Evolutionary conservation across 1,140 invertebrate genomes (phyloP).

Genomic region (Homarus americanus): DNA sequence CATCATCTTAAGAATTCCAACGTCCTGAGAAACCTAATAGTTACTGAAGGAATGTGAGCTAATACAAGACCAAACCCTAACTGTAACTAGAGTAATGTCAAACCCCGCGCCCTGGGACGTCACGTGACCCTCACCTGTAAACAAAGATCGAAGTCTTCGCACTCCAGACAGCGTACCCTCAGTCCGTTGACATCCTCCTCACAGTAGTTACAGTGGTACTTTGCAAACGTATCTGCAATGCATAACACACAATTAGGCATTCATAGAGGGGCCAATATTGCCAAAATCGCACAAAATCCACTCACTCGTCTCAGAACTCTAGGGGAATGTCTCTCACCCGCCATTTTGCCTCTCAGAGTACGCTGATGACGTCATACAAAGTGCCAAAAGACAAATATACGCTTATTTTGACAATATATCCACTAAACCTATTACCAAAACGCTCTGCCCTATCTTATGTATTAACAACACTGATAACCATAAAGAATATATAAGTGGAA

Average conservation of each 20-base stretch:
- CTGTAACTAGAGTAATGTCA: not conserved
- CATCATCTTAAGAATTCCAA: no score
- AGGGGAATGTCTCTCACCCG: slow-evolving; percentile 53
- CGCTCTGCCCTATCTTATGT: slow-evolving; percentile 13
- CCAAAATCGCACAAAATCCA: not conserved
- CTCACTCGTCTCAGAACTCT: slow-evolving; percentile 13
- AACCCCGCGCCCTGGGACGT: not conserved
- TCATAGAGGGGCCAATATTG: not conserved
- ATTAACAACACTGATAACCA: not conserved
- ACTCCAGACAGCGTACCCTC: slow-evolving; percentile 79
- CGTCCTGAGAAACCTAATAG: no score
- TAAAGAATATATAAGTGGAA: not conserved
- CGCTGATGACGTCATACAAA: slow-evolving; percentile 46
- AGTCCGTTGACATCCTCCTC: slow-evolving; percentile 79
- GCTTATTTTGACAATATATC: slow-evolving; percentile 5
- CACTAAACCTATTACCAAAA: not conserved
- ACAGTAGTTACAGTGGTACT: slow-evolving; percentile 80
- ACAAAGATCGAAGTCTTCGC: slow-evolving; percentile 81
- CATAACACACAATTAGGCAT: slow-evolving; percentile 30
- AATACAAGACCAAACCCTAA: no score
- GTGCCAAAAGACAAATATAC: slow-evolving; percentile 50
- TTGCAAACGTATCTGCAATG: slow-evolving; percentile 76
- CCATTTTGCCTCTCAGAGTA: slow-evolving; percentile 57
- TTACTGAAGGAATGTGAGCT: no score
- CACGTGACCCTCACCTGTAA: slow-evolving; percentile 78